Conservation (phyloP, 2,797 vertebrate genomes). For the Acanthopagrus latus region DNA sequence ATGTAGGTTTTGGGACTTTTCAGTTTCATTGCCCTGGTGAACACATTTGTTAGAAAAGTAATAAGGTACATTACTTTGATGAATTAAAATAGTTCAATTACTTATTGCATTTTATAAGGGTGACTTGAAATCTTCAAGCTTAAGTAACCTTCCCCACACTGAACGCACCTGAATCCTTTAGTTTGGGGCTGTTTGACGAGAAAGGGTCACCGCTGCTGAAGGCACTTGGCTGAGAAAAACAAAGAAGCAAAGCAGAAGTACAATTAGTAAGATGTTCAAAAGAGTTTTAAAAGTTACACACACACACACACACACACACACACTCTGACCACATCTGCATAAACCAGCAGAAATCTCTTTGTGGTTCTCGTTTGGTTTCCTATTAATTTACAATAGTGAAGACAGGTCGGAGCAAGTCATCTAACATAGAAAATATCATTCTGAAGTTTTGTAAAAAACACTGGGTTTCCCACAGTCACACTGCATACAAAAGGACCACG, state of each 20-base stretch:
- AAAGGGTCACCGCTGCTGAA: constrained; percentile 91
- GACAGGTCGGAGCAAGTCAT: neutral
- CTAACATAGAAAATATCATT: neutral
- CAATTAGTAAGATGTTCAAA: constrained; percentile 25
- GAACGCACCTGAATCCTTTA: constrained; percentile 90
- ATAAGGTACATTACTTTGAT: too few species aligned
- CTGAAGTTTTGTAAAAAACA: neutral
- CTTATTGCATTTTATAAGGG: too few species aligned
- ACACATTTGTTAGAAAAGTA: too few species aligned
- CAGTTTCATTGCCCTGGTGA: too few species aligned
- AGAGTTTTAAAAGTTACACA: constrained; percentile 4
- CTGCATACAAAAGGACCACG: neutral
- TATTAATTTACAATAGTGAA: neutral
- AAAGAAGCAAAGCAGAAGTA: constrained; percentile 32
- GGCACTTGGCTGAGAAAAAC: constrained; percentile 85
- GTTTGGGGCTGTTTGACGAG: constrained; percentile 85
- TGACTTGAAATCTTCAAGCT: too few species aligned
- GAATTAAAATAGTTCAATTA: too few species aligned
- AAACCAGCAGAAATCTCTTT: constrained; percentile 5
- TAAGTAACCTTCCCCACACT: too few species aligned
- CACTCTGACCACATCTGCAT: too few species aligned
- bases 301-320: constrained; percentile 21
- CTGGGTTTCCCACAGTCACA: neutral
- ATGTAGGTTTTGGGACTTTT: too few species aligned
- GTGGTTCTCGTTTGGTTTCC: constrained; percentile 8